Evolutionary conservation across 2,888 invertebrate genomes (phyloP).

Genomic region (Dryobotodes eremita): DNA sequence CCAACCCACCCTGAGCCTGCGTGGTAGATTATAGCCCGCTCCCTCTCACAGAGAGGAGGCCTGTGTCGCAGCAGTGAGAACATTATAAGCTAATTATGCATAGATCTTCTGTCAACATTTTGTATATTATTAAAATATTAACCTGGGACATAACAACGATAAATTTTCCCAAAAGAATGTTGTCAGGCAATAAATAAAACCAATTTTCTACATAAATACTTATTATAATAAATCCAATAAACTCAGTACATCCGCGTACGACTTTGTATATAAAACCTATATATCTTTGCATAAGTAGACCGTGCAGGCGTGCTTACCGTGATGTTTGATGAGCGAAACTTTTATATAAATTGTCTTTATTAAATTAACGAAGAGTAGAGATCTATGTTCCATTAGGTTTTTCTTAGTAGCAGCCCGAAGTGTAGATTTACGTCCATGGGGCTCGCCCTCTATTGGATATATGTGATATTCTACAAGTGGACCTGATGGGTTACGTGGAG

Average conservation of each 20-base stretch:
- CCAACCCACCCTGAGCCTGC: too few species aligned
- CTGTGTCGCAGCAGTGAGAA: too few species aligned
- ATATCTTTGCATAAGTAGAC: slow-evolving; percentile 47
- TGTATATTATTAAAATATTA: not conserved
- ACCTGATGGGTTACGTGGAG: too few species aligned
- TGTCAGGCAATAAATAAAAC: not conserved
- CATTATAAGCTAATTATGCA: too few species aligned
- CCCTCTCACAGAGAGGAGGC: too few species aligned
- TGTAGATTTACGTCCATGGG: not conserved
- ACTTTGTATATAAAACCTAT: slow-evolving; percentile 36
- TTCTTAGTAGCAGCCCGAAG: not conserved
- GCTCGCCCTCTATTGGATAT: not conserved
- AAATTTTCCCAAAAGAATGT: not conserved
- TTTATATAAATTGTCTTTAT: slow-evolving; percentile 21
- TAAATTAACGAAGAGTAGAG: slow-evolving; percentile 15
- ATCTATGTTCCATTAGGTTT: not conserved
- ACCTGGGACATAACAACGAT: not conserved
- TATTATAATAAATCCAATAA: slow-evolving; percentile 15
- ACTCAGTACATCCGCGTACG: slow-evolving; percentile 36
- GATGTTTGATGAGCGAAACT: slow-evolving; percentile 30
- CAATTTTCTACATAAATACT: not conserved
- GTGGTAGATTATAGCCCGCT: too few species aligned
- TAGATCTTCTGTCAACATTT: not conserved
- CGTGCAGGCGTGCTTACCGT: slow-evolving; percentile 32
- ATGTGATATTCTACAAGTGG: too few species aligned